Evolutionary conservation across 2,113 vertebrate species (phyloP), one percentile per base, ranked within the genome.

Genomic region (Rhagologus leucostigma): DNA sequence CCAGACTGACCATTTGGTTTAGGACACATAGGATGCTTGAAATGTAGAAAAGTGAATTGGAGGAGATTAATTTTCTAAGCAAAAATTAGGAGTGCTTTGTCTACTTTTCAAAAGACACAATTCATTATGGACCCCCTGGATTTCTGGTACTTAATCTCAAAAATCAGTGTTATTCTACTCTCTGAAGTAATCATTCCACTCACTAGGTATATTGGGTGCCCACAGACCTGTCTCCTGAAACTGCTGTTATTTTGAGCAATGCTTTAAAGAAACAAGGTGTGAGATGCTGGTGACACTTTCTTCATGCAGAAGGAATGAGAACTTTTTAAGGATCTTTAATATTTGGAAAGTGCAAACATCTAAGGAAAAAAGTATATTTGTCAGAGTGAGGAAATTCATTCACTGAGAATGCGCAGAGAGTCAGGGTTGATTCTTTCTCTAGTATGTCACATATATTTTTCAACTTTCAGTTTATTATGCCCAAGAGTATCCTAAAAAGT

Each of bases 81-180:
- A 27, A 4, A 57, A 42, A 3, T 35, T 44, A 30, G 5, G 3
- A 73, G 3, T 52, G 8, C 1, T 37, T 32, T 37, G 13, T 27
- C n/a, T 65, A 1, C 5, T 49, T 74, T 49, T 77, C 21, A 62
- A 24, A 57, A 49, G 12, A 47, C 8, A 59, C 0, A 33, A 56
- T 56, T 44, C 37, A 20, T 30, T 56, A 9, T 44, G 9, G 29
- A 41, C 32, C 7, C 10, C 11, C 27, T 29, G 9, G 11, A 4
- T 57, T 70, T 44, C 37, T 78, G 16, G 3, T 49, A 46, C 22
- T 67, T n/a, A n/a, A 52, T 35, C 56, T 82, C 21, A 69, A 78
- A 76, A 67, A 42, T 23, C 7, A 12, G 11, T 0, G 0, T 19
- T 3, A 27, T 56, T 85, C n/a, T 59, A 7, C 29, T 60, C 22